Percentiles rank a stretch among this genome's conserved stretches.
These are phyloP conservation scores for Symphodus melops DNA, from an alignment of 2,113 vertebrate genomes.

Conservation along the genomic window DNA sequence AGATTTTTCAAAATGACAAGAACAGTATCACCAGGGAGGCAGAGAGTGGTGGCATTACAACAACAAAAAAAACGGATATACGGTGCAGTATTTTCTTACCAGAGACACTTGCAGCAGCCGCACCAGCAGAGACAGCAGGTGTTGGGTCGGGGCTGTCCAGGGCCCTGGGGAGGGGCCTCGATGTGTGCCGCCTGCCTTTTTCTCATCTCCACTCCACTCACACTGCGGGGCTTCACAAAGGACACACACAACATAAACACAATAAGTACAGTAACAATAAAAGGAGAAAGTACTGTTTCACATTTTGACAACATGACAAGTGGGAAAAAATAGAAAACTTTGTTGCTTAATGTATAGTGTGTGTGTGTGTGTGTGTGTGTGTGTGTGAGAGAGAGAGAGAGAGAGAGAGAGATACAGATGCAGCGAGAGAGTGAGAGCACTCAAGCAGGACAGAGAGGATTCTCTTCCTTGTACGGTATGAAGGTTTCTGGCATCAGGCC, in stretches of 20 bases:
- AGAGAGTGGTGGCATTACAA: too few relatives aligned
- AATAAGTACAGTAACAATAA: not conserved
- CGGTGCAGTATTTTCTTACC: slow-evolving; percentile 63
- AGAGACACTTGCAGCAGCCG: slow-evolving; percentile 87
- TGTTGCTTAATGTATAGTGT: not conserved
- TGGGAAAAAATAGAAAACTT: not conserved
- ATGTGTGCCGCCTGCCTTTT: slow-evolving; percentile 87
- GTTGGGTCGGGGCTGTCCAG: slow-evolving; percentile 83
- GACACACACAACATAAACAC: slow-evolving; percentile 13
- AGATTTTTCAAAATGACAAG: too few relatives aligned
- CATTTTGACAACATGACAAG: not conserved
- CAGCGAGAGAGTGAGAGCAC: slow-evolving; percentile 12
- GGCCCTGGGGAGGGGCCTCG: slow-evolving; percentile 83
- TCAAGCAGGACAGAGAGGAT: slow-evolving; percentile 56
- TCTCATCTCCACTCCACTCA: slow-evolving; percentile 86
- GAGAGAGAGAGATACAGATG: not conserved
- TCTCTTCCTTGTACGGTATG: slow-evolving; percentile 57
- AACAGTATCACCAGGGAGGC: too few relatives aligned
- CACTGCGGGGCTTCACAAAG: slow-evolving; percentile 75
- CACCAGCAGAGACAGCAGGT: slow-evolving; percentile 88
- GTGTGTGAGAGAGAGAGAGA: not conserved
- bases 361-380: slow-evolving; percentile 1
- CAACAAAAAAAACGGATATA: too few relatives aligned
- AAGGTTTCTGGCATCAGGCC: slow-evolving; percentile 46
- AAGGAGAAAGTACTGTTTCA: not conserved